Conservation (phyloP, 2,113 vertebrate species). For the Anoura caudifer region DNA sequence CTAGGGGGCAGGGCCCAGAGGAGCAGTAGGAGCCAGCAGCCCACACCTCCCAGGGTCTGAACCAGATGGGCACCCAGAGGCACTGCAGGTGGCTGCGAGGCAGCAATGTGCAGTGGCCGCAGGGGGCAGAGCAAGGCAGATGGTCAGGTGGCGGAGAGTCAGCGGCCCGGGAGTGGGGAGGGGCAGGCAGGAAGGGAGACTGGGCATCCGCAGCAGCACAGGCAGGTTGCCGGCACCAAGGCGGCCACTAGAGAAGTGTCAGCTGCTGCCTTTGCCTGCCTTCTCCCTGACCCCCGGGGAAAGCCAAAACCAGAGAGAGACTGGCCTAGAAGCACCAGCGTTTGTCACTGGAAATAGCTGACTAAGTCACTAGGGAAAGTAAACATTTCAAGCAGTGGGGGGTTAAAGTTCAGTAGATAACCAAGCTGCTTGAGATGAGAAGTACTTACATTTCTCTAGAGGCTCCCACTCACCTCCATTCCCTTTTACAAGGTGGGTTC, state of each 20-base stretch:
- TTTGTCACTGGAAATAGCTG: slow-evolving; percentile 6
- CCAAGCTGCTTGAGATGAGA: neutral
- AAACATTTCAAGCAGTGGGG: neutral
- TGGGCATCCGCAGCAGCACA: neutral
- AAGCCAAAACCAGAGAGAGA: slow-evolving; percentile 1
- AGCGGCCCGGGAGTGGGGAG: slow-evolving; percentile 16
- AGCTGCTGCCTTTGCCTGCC: slow-evolving; percentile 20
- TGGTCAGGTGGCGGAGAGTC: slow-evolving; percentile 58
- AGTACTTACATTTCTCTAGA: neutral
- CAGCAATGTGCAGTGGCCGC: neutral
- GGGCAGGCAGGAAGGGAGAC: slow-evolving; percentile 55
- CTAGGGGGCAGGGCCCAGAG: neutral
- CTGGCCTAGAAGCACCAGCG: neutral
- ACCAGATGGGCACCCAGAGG: slow-evolving; percentile 48
- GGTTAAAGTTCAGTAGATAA: neutral
- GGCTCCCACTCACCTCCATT: neutral
- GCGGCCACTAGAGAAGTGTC: neutral
- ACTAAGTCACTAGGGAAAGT: neutral
- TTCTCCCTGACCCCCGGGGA: neutral
- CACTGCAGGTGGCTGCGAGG: neutral
- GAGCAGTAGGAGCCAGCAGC: neutral
- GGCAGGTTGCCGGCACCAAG: slow-evolving; percentile 25
- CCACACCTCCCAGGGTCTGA: neutral
- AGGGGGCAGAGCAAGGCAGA: slow-evolving; percentile 40
- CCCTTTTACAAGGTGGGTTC: neutral